A percentile compares a stretch with the other conserved stretches of the same genome.
These are phyloP conservation scores for Pseudochirops cupreus DNA, from an alignment of 2,797 vertebrate species.

Conservation along the genomic window DNA sequence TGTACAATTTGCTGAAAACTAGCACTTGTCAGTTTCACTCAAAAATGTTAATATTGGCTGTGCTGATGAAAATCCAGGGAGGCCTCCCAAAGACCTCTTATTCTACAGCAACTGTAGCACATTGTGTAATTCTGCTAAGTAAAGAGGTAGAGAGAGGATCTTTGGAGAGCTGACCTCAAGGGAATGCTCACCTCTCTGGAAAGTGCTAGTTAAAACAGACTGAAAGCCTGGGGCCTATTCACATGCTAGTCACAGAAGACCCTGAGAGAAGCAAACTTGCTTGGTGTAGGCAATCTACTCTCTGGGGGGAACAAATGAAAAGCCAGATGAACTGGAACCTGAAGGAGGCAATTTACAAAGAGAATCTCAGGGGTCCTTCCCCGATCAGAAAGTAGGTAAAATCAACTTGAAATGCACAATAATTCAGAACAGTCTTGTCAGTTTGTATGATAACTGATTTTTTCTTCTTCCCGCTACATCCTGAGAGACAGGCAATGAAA, in stretches of 20 bases:
- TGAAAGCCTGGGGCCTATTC: not conserved
- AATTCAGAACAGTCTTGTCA: not conserved
- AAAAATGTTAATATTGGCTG: not conserved
- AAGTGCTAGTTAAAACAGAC: not conserved
- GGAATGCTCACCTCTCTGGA: not conserved
- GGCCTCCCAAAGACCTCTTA: not conserved
- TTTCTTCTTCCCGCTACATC: not conserved
- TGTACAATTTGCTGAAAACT: not conserved
- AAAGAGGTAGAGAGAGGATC: not conserved
- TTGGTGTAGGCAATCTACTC: not conserved
- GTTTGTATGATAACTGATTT: not conserved
- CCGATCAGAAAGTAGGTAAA: not conserved
- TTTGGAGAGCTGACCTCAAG: not conserved
- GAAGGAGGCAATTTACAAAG: not conserved
- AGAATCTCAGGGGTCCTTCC: not conserved
- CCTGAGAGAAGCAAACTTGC: not conserved
- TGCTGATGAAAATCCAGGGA: not conserved
- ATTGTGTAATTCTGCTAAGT: not conserved
- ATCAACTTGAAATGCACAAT: not conserved
- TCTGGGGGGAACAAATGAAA: not conserved
- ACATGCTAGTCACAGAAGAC: not conserved
- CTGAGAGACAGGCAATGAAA: not conserved
- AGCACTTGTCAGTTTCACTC: not conserved
- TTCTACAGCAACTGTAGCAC: not conserved
- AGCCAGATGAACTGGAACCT: not conserved